These are phyloP conservation scores for Amphipoea oculea DNA, from an alignment of 2,888 invertebrate genomes.

Conservation along the genomic window DNA sequence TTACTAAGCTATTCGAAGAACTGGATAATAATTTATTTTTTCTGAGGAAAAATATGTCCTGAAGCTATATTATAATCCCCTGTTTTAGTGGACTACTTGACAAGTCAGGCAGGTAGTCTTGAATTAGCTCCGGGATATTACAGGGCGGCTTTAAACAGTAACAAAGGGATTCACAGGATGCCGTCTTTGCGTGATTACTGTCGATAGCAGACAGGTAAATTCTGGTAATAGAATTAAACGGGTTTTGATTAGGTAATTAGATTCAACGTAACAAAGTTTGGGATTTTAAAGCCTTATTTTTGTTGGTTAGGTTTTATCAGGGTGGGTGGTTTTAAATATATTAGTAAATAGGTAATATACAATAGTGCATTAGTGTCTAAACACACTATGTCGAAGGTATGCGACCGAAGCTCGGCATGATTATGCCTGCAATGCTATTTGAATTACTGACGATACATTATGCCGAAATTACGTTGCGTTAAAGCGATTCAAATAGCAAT, in stretches of 20 bases:
- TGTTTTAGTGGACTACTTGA: constrained; percentile 22
- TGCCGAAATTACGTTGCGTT: too few relatives aligned
- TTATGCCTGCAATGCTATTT: too few relatives aligned
- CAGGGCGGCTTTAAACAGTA: constrained; percentile 12
- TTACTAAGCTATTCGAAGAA: constrained; percentile 3
- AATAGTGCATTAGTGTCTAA: too few relatives aligned
- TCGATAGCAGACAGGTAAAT: not conserved
- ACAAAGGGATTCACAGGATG: constrained; percentile 20
- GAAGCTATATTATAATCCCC: constrained; percentile 6
- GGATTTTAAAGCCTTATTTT: not conserved
- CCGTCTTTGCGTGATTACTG: constrained; percentile 24
- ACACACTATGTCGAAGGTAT: too few relatives aligned
- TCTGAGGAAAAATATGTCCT: not conserved
- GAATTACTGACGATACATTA: too few relatives aligned
- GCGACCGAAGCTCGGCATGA: too few relatives aligned
- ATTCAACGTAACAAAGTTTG: not conserved
- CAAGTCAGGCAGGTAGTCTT: constrained; percentile 11
- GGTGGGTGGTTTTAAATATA: not conserved
- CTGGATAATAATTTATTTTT: constrained; percentile 1
- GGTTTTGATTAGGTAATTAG: constrained; percentile 4
- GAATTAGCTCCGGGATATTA: constrained; percentile 37
- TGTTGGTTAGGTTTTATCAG: not conserved
- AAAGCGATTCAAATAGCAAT: too few relatives aligned
- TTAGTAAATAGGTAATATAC: not conserved
- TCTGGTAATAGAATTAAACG: not conserved